These are phyloP conservation scores for Centropyge bicolor DNA, from an alignment of 2,797 vertebrate species.

Conservation along the genomic window DNA sequence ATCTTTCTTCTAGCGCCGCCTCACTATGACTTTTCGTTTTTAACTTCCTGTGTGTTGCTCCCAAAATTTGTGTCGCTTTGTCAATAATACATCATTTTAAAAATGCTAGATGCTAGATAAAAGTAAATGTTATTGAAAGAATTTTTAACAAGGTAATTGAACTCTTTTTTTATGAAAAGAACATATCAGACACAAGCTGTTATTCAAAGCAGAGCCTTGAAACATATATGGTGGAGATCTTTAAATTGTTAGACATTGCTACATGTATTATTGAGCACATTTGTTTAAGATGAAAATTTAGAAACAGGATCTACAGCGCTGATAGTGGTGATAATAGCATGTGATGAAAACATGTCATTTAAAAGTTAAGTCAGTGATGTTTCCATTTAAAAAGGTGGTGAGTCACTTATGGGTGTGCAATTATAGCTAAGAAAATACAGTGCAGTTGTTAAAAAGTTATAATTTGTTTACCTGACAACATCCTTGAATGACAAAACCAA, in stretches of 20 bases:
- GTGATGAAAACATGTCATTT: not conserved
- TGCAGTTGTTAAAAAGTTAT: not conserved
- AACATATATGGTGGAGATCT: not conserved
- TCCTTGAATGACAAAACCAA: not conserved
- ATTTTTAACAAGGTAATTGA: not conserved
- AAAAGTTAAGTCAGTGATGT: not conserved
- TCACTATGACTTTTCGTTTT: not conserved
- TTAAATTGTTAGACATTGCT: not conserved
- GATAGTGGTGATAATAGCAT: not conserved
- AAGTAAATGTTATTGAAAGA: too few species aligned
- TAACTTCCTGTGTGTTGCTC: not conserved
- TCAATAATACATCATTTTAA: not conserved
- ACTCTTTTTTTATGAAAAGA: not conserved
- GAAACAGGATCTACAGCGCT: not conserved
- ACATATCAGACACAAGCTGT: not conserved
- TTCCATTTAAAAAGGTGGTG: not conserved
- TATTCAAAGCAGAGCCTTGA: not conserved
- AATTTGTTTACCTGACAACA: not conserved
- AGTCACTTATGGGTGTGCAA: not conserved
- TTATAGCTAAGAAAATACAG: not conserved
- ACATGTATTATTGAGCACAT: rapidly evolving
- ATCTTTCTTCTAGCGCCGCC: not conserved
- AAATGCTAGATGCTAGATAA: too few species aligned
- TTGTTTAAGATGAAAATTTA: not conserved
- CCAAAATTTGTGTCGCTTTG: not conserved